phyloP scores from a whole-genome alignment of 1,140 invertebrate genomes.

The Melanaphis sacchari region DNA sequence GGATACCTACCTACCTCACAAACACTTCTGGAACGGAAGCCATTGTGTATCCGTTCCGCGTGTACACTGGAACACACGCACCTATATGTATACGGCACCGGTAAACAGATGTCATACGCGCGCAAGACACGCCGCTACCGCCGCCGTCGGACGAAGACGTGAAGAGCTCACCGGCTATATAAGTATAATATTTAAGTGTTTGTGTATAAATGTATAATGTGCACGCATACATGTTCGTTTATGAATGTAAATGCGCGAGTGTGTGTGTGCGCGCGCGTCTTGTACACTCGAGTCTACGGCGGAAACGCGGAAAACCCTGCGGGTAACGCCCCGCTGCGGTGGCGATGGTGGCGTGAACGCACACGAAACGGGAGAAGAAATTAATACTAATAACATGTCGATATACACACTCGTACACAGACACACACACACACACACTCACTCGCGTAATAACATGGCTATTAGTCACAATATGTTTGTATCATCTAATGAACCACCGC shows the following conservation, averaged over 20 bases:
- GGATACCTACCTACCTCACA: conserved; percentile 11
- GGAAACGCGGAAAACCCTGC: conserved; percentile 46
- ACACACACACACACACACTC: background rate
- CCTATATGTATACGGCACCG: conserved; percentile 13
- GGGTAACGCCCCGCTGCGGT: conserved; percentile 1
- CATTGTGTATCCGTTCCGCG: conserved; percentile 29
- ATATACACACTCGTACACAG: background rate
- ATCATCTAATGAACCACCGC: conserved; percentile 11
- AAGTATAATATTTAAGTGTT: background rate
- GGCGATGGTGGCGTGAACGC: background rate
- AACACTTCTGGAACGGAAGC: conserved; percentile 45
- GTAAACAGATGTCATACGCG: conserved; percentile 25
- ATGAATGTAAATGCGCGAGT: background rate
- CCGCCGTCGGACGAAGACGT: background rate
- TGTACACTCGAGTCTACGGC: background rate
- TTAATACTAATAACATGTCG: conserved; percentile 31
- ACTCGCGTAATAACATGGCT: background rate
- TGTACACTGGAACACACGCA: background rate
- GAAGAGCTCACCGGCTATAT: background rate
- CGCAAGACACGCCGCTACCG: background rate
- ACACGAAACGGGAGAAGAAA: background rate
- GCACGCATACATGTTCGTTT: background rate
- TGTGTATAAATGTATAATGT: background rate
- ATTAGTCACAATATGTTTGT: conserved; percentile 48
- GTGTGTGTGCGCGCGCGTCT: background rate